Base-by-base conservation (phyloP, 1,140 invertebrate genomes). In the Leptinotarsa texana region DNA sequence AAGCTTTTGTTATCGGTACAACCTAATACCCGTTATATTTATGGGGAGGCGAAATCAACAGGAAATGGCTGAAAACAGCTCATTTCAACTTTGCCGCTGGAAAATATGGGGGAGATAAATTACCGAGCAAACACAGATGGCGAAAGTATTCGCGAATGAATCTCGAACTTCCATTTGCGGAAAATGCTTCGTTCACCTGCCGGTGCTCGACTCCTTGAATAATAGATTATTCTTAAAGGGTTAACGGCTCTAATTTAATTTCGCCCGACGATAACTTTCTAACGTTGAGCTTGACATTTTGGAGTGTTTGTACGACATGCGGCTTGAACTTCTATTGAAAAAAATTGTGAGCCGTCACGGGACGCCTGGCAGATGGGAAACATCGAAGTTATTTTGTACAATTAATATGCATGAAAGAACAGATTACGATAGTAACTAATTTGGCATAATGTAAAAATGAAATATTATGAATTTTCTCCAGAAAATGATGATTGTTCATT, bases 41-140 rank as follows among this genome's bases (percentile, higher is more conserved):
- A 57, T 57, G 51, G 51, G 51, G 13, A 17, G 51, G 51, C 51
- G n/a, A 57, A 57, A 57, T 57, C 51, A 57, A 57, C 51, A 57
- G 51, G 51, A 57, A 57, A 57, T 57, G 51, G 51, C 17, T 18
- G 15, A 57, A 42, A 57, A 57, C 51, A 18, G 51, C 51, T 57
- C 51, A 57, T 57, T 57, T 57, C 51, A 6, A 57, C 51, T n/a
- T 57, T 57, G 51, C 51, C 51, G 51, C 6, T 17, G 51, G 33
- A 42, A 57, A 57, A 57, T 57, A 57, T 57, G 51, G n/a, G 51
- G 51, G 13, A 57, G n/a, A 57, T 57, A 57, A 57, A 57, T 57
- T 57, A 57, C 51, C 15, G 51, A 57, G 51, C 51, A 57, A 57
- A 18, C 51, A 57, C 51, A 57, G 51, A 57, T 57, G 51, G 51